Conservation (phyloP, 2,888 invertebrate genomes). For the Notodonta dromedarius region DNA sequence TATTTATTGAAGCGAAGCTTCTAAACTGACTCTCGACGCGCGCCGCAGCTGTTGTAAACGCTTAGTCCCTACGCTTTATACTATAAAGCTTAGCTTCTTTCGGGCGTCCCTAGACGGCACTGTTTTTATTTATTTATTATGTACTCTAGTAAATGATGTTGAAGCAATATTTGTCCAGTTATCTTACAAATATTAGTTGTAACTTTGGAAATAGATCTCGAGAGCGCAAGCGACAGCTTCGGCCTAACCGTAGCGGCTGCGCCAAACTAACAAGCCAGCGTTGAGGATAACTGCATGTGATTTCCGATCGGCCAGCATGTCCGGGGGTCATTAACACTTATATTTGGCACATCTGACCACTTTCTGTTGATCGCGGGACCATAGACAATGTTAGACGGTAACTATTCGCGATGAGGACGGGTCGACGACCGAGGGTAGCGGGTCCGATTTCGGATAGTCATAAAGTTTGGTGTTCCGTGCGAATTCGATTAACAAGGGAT, state of each 20-base stretch:
- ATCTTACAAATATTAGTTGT: no score
- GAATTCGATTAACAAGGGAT: neutral
- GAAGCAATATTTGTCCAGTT: no score
- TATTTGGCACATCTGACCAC: slow-evolving; percentile 45
- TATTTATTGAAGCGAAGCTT: no score
- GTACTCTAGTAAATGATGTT: no score
- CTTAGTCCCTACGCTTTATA: no score
- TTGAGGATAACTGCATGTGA: slow-evolving; percentile 44
- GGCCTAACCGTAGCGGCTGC: neutral
- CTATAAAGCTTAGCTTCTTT: no score
- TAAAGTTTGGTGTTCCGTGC: neutral
- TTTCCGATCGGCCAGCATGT: slow-evolving; percentile 53
- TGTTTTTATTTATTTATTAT: no score
- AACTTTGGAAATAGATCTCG: no score
- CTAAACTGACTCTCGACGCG: no score
- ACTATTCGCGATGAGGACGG: slow-evolving; percentile 20
- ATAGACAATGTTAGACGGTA: slow-evolving; percentile 38
- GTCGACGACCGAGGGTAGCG: slow-evolving; percentile 27
- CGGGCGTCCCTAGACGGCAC: no score
- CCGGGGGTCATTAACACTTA: slow-evolving; percentile 51
- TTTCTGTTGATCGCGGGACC: slow-evolving; percentile 35
- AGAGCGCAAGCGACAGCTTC: neutral
- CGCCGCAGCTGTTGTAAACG: no score
- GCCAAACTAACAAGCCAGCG: slow-evolving; percentile 20
- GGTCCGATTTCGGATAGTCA: slow-evolving; percentile 13